Conservation (phyloP, 2,797 vertebrate genomes). For the Sternotherus odoratus region DNA sequence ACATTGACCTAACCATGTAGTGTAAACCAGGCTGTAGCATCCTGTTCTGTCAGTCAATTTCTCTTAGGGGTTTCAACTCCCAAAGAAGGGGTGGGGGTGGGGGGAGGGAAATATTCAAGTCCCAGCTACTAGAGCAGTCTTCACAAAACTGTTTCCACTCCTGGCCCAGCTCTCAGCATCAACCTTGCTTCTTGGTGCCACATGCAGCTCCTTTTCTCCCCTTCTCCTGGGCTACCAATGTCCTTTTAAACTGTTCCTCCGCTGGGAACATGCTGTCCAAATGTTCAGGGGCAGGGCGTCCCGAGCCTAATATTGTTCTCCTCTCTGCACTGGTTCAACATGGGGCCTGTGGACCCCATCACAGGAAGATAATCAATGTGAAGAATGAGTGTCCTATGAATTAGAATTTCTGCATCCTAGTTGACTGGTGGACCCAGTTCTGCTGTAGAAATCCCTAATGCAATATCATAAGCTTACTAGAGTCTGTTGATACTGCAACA, state of each 20-base stretch:
- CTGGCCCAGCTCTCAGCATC: background rate
- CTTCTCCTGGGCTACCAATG: background rate
- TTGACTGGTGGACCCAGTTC: background rate
- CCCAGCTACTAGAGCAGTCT: too few species aligned
- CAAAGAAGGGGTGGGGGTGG: background rate
- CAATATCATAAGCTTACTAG: accelerated
- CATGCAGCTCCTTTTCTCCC: background rate
- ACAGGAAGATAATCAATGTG: background rate
- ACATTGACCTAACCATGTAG: too few species aligned
- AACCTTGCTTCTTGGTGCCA: background rate
- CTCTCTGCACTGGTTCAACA: background rate
- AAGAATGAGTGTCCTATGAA: background rate
- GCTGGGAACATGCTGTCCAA: background rate
- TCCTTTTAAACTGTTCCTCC: background rate
- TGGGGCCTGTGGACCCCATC: background rate
- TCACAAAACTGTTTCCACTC: background rate
- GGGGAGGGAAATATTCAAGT: background rate
- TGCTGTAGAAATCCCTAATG: background rate
- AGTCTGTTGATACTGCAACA: background rate
- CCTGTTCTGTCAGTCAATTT: background rate
- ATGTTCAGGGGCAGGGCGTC: too few species aligned
- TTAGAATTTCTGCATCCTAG: background rate
- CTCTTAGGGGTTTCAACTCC: background rate
- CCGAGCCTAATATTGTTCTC: background rate
- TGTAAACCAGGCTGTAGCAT: background rate